Base-by-base conservation (phyloP, 1,140 invertebrate genomes). In the Chionoecetes opilio region DNA sequence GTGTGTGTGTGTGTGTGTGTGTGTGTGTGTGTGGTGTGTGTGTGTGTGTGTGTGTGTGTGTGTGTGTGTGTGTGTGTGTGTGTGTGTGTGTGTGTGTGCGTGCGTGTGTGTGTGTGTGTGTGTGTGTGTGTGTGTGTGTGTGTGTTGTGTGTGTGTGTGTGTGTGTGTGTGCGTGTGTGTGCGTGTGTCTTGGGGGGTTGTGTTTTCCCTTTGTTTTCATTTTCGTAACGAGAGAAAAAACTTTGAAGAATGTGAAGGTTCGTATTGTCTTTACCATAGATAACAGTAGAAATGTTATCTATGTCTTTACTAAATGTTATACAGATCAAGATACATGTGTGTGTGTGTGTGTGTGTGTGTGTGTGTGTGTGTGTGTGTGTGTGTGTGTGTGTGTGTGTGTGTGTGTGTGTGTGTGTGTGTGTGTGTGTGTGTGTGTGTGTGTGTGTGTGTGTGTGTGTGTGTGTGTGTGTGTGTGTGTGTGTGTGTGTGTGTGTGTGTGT, bases 401-500 rank as follows among this genome's bases (percentile, higher is more conserved):
- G 84, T 86, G 84, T 86, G 84, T 86, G 84, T 86, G 84, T 86
- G 84, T 86, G 84, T 86, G 84, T 86, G 84, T 86, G 84, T 86
- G 84, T 86, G 84, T 11, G 84, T 31, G 84, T 86, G 11, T 86
- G 29, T 86, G 9, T 86, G 84, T 86, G 11, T 86, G 84, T 86
- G 29, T 17, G 11, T 84, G 82, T 84, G 82, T 84, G 82, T 84
- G 82, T 84, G 82, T 84, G 26, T 32, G 82, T 84, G 82, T 88
- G 86, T 38, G 86, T 88, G 86, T 38, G 6, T 88, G 31, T 9
- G 86, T 9, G 86, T 9, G 86, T 9, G 86, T n/a, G n/a, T n/a
- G n/a, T n/a, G n/a, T 86, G 84, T 26, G 84, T 26, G 84, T 86
- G 84, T 26, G 84, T 86, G 84, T 26, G 84, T n/a, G n/a, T n/a